Evolutionary conservation across 2,797 vertebrate species (phyloP).

Genomic region (Buphagus erythrorhynchus): DNA sequence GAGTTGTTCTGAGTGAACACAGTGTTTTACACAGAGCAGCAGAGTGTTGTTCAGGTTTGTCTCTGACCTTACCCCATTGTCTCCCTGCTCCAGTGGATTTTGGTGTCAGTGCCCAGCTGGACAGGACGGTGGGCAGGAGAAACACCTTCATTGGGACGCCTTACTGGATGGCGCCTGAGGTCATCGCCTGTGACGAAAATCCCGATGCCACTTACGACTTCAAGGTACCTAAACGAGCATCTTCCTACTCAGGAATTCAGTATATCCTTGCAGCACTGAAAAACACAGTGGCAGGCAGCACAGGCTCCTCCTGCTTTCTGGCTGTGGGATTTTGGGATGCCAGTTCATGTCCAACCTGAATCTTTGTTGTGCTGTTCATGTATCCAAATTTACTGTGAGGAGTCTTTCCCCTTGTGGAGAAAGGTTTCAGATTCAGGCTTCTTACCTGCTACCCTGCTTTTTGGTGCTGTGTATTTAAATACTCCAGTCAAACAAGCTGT

Average conservation of each 20-base stretch:
- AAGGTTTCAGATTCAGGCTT: not conserved
- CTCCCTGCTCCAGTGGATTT: conserved; percentile 87
- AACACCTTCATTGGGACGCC: conserved; percentile 98
- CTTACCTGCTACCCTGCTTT: conserved; percentile 1
- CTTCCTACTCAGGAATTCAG: not conserved
- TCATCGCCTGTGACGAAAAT: conserved; percentile 97
- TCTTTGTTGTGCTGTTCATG: not conserved
- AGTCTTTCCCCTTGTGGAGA: not conserved
- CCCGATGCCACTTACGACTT: conserved; percentile 97
- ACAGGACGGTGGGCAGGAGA: conserved; percentile 93
- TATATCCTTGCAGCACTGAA: not conserved
- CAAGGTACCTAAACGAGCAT: conserved; percentile 80
- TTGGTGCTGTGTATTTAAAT: not conserved
- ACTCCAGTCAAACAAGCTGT: not conserved
- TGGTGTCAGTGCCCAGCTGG: conserved; percentile 95
- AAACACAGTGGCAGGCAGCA: rapidly evolving
- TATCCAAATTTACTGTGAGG: not conserved
- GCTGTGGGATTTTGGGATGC: not conserved
- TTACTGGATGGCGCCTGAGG: conserved; percentile 98
- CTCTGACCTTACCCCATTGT: not conserved
- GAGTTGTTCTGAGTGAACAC: not conserved
- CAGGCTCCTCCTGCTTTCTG: not conserved
- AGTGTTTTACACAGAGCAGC: not conserved
- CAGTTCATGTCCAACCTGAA: not conserved
- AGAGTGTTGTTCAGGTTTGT: not conserved